These are phyloP conservation scores for Pantherophis alleghaniensis DNA, from an alignment of 2,797 vertebrate species.

Conservation along the genomic window DNA sequence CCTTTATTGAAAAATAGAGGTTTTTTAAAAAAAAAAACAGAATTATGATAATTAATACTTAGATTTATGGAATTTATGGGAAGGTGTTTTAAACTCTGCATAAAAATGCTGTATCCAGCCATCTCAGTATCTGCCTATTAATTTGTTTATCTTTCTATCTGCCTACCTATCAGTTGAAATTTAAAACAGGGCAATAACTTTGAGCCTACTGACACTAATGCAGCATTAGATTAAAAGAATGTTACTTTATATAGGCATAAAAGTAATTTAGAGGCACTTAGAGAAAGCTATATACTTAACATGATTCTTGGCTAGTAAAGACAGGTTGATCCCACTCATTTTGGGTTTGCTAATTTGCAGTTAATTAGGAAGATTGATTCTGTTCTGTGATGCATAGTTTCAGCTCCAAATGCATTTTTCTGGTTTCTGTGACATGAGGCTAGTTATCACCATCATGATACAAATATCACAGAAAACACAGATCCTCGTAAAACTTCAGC, in stretches of 20 bases:
- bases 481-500: constrained; percentile 49
- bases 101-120: constrained; percentile 62
- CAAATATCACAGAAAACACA: constrained; percentile 55
- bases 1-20: constrained; percentile 64
- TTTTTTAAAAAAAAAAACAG: constrained; percentile 51
- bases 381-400: constrained; percentile 83
- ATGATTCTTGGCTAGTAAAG: constrained; percentile 80
- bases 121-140: constrained; percentile 71
- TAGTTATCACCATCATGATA: constrained; percentile 74
- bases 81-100: constrained; percentile 55
- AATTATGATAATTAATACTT: constrained; percentile 68
- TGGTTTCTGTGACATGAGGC: constrained; percentile 75
- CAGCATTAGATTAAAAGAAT: constrained; percentile 80
- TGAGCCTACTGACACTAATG: constrained; percentile 75
- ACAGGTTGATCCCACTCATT: constrained; percentile 93
- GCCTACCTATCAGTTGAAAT: constrained; percentile 74
- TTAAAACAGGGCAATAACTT: constrained; percentile 75
- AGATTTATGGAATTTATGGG: constrained; percentile 67
- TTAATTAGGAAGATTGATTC: constrained; percentile 98
- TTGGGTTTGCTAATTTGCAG: constrained; percentile 94
- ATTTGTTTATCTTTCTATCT: constrained; percentile 78
- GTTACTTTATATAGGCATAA: constrained; percentile 75
- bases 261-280: constrained; percentile 79
- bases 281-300: constrained; percentile 74
- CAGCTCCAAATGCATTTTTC: constrained; percentile 85